phyloP scores from a whole-genome alignment of 2,113 vertebrate species.

The Petaurus breviceps region DNA sequence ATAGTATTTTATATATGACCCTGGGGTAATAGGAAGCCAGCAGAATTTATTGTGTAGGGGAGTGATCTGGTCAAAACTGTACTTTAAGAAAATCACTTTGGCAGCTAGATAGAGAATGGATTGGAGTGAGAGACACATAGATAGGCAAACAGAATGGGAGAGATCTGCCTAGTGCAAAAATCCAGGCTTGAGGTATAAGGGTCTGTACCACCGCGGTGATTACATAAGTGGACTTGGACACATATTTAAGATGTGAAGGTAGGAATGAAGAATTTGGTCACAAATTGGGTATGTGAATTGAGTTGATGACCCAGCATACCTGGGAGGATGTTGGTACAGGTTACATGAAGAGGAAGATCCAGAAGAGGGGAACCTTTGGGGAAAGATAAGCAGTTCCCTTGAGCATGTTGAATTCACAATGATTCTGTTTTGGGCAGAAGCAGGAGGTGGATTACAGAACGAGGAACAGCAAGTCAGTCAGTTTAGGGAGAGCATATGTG shows the following conservation, averaged over 20 bases:
- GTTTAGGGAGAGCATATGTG: background rate
- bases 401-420: background rate
- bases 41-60: background rate
- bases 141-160: background rate
- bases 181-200: background rate
- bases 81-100: background rate
- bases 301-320: background rate
- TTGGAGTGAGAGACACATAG: background rate
- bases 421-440: background rate
- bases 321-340: background rate
- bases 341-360: background rate
- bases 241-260: background rate
- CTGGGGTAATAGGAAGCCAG: background rate
- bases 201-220: background rate
- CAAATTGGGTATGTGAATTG: background rate
- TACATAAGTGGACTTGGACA: background rate
- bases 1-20: background rate
- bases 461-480: background rate
- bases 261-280: background rate
- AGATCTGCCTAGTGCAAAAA: background rate
- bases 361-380: background rate
- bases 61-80: background rate
- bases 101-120: background rate
- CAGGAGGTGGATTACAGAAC: background rate
- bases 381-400: background rate